phyloP scores from a whole-genome alignment of 2,113 vertebrate genomes.

The Aegotheles bennettii region DNA sequence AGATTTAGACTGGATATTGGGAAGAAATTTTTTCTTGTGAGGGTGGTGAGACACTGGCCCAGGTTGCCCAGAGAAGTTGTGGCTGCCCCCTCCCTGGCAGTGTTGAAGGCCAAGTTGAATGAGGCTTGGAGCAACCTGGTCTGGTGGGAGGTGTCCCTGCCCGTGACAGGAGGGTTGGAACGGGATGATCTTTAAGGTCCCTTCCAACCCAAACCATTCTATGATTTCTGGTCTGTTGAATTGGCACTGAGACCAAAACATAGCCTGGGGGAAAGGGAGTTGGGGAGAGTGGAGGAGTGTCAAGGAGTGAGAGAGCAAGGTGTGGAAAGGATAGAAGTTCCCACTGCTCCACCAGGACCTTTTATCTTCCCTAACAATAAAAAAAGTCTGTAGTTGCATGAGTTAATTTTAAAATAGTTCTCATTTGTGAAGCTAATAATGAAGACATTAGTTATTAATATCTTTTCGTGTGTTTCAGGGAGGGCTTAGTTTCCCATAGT shows the following conservation, averaged over 20 bases:
- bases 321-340: fast-evolving
- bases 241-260: neutral
- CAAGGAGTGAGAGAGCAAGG: neutral
- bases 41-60: too few species aligned
- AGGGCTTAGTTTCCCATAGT: neutral
- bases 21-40: too few species aligned
- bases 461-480: neutral
- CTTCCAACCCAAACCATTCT: too few species aligned
- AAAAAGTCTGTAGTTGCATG: neutral
- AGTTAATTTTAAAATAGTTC: neutral
- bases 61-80: too few species aligned
- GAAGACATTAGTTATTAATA: neutral
- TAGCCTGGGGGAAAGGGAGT: neutral
- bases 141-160: too few species aligned
- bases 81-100: too few species aligned
- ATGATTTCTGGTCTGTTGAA: neutral
- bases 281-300: neutral
- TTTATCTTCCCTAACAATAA: neutral
- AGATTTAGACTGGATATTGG: too few species aligned
- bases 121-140: too few species aligned
- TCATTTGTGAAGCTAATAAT: neutral
- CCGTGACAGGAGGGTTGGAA: too few species aligned
- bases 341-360: neutral
- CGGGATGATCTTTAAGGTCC: too few species aligned
- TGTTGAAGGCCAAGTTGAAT: too few species aligned